These are phyloP conservation scores for Excalfactoria chinensis DNA, from an alignment of 2,113 vertebrate species.

Conservation along the genomic window DNA sequence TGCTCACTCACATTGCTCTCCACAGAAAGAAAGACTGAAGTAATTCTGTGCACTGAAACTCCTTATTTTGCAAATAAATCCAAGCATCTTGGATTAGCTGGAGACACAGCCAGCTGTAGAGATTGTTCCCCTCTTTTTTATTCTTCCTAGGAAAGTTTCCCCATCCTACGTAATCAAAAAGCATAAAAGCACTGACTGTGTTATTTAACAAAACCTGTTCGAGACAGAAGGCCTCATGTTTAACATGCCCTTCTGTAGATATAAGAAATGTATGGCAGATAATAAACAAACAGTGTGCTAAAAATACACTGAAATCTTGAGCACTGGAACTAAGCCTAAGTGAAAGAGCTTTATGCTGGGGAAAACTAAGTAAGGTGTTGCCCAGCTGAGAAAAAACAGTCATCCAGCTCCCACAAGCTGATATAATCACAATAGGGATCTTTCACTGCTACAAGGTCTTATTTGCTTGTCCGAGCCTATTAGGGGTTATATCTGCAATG, in stretches of 20 bases:
- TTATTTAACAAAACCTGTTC: constrained; percentile 24
- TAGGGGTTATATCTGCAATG: constrained; percentile 4
- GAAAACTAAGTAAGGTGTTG: neutral
- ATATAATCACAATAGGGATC: neutral
- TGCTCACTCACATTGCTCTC: neutral
- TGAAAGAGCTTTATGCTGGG: constrained; percentile 26
- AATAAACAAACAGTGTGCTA: constrained; percentile 42
- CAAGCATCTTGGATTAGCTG: neutral
- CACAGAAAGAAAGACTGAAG: neutral
- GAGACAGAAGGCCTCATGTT: neutral
- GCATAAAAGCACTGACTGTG: neutral
- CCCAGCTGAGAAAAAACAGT: constrained; percentile 3
- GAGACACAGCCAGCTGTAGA: neutral
- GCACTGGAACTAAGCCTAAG: constrained; percentile 16
- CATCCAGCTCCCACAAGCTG: neutral
- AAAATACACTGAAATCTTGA: constrained; percentile 45
- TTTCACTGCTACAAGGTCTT: constrained; percentile 10
- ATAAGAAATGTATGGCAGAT: constrained; percentile 8
- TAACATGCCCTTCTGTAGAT: neutral
- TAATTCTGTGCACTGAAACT: neutral
- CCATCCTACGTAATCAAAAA: neutral
- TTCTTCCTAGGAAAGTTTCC: neutral
- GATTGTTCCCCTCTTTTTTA: neutral
- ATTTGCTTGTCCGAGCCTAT: constrained; percentile 28
- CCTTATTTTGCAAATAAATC: neutral